phyloP scores from a whole-genome alignment of 2,113 vertebrate genomes.

The Calidris pygmaea region DNA sequence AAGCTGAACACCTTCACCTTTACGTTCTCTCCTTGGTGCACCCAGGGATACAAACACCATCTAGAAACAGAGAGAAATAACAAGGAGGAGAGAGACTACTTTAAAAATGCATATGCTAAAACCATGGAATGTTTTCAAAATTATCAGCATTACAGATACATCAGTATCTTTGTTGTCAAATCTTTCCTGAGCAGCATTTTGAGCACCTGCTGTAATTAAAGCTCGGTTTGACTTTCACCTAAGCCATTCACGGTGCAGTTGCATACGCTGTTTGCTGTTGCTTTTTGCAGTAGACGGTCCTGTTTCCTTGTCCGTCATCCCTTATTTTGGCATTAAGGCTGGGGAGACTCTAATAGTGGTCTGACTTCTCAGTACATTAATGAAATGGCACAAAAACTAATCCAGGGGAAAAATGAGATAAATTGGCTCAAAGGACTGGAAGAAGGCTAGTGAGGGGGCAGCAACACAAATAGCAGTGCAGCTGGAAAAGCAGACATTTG shows the following conservation, averaged over 20 bases:
- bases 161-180: neutral
- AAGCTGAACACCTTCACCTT: conserved; percentile 95
- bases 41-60: conserved; percentile 99
- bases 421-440: neutral
- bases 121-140: neutral
- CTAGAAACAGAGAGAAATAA: conserved; percentile 59
- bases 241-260: neutral
- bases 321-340: neutral
- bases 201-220: neutral
- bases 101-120: neutral
- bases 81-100: neutral
- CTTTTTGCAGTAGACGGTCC: neutral
- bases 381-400: neutral
- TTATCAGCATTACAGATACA: neutral
- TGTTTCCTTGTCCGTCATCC: neutral
- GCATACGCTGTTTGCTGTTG: neutral
- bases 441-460: accelerated
- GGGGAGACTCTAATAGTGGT: neutral
- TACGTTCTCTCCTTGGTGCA: conserved; percentile 92
- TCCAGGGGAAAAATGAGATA: neutral
- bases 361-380: neutral
- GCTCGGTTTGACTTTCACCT: neutral
- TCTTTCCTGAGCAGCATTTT: neutral
- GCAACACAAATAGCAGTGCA: neutral
- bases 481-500: neutral